phyloP scores from a whole-genome alignment of 2,113 vertebrate species.

The Rhegmatorhina hoffmannsi region DNA sequence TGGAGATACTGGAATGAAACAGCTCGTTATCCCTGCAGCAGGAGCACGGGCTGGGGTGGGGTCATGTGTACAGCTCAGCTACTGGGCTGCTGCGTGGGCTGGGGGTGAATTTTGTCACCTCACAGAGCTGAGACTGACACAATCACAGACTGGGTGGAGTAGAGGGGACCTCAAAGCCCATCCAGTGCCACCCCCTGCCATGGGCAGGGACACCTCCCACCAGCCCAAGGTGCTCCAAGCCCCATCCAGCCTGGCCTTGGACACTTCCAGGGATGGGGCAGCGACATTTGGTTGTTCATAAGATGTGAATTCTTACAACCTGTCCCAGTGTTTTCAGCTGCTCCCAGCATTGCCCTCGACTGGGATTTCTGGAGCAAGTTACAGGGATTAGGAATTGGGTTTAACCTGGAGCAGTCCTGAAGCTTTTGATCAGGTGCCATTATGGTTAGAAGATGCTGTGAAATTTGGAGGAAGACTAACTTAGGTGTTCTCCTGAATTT shows the following conservation, averaged over 20 bases:
- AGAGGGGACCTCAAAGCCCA: too few relatives aligned
- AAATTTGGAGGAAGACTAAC: neutral
- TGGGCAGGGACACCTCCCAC: neutral
- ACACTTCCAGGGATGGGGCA: neutral
- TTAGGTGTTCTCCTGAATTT: neutral
- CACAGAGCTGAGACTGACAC: rapidly evolving
- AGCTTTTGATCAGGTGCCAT: neutral
- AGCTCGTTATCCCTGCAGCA: neutral
- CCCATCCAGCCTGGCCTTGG: rapidly evolving
- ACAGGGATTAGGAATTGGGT: neutral
- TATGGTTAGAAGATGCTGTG: neutral
- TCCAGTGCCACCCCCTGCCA: neutral
- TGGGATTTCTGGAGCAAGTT: neutral
- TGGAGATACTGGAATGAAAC: neutral
- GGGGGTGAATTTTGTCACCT: neutral
- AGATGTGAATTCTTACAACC: neutral
- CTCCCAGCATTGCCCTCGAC: neutral
- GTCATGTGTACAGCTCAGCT: too few relatives aligned
- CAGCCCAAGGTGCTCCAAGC: neutral
- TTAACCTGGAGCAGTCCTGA: neutral
- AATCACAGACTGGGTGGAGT: neutral
- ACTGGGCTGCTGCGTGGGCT: neutral
- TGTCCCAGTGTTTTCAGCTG: neutral
- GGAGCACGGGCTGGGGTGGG: neutral
- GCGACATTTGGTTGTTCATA: neutral